Conservation (phyloP, 2,888 invertebrate species). For the Thalpophila matura region DNA sequence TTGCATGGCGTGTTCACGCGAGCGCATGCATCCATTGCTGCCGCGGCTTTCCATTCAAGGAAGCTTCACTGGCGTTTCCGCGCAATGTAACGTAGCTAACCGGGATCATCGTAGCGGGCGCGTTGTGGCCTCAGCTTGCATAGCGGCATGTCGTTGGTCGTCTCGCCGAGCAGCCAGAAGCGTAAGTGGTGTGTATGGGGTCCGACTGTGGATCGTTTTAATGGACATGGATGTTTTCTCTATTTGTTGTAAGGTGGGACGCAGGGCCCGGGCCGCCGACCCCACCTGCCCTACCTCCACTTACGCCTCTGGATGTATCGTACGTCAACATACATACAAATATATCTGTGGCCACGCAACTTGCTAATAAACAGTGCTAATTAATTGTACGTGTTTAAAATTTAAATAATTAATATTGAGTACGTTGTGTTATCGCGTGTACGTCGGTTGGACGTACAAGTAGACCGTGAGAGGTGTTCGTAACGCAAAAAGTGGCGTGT, state of each 20-base stretch:
- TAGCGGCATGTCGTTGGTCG: conserved; percentile 39
- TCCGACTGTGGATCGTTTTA: conserved; percentile 81
- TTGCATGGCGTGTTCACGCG: conserved; percentile 73
- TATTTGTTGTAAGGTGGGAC: conserved; percentile 90
- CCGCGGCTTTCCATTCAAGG: conserved; percentile 56
- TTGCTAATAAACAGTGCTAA: conserved; percentile 78
- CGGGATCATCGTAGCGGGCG: conserved; percentile 46
- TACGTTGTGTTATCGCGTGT: conserved; percentile 42
- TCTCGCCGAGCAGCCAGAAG: conserved; percentile 84
- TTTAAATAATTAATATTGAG: conserved; percentile 36
- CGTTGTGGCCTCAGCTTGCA: conserved; percentile 34
- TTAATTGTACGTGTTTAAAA: conserved; percentile 40
- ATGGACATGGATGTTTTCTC: conserved; percentile 86
- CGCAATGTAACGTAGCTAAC: conserved; percentile 50
- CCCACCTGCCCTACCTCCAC: conserved; percentile 91
- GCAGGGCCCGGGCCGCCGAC: conserved; percentile 90
- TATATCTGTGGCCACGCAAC: conserved; percentile 62
- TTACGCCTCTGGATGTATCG: conserved; percentile 91
- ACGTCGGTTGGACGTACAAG: conserved; percentile 33
- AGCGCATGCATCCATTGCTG: conserved; percentile 62
- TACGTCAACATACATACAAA: conserved; percentile 81
- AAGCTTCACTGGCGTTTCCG: conserved; percentile 52
- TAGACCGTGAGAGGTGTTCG: conserved; percentile 31
- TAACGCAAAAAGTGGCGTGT: conserved; percentile 1
- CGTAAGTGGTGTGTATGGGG: conserved; percentile 90